Evolutionary conservation across 2,113 vertebrate species (phyloP), one percentile per base, ranked within the genome.

Genomic region (Perognathus longimembris): DNA sequence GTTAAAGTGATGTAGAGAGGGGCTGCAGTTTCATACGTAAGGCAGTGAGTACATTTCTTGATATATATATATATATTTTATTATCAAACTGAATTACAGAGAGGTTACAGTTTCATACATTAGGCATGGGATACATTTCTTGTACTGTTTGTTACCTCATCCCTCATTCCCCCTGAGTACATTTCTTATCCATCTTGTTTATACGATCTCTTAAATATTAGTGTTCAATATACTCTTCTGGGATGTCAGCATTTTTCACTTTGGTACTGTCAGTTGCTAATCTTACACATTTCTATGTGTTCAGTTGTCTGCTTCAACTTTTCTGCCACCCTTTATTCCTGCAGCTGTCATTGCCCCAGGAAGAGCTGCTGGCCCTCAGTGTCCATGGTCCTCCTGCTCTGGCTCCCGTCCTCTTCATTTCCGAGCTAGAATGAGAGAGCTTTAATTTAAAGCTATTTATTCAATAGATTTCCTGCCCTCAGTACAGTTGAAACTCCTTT

Each of bases 231-330:
- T 69, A 66, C 20, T 88, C 34, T 66, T 71, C 42, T 70, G 69
- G 45, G 30, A 59, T 30, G 63, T 94, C 75, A 40, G 10, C 17
- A 59, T 85, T 71, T 59, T 69, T 94, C n/a, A 75, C 57, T n/a
- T 71, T 85, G 32, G 1, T 66, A 21, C 22, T 26, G 15, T 71
- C 22, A 21, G 21, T 88, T 71, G 36, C 22, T 80, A 73, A 86
- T 73, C 18, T 9, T 66, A 70, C 1, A 26, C 10, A 76, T 59
- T 28, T 85, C 26, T 91, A 5, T 74, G 40, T 4, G 40, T 74
- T 86, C 7, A 20, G 0, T 78, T 67, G 57, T 89, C 42, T 89
- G 71, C 22, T 32, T 95, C 36, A 92, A 5, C n/a, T 17, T 10
- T 66, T 83, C 45, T 45, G 66, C 7, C 54, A 59, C n/a, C 70